Base-by-base conservation (phyloP, 2,113 vertebrate genomes). In the Pangasianodon hypophthalmus region DNA sequence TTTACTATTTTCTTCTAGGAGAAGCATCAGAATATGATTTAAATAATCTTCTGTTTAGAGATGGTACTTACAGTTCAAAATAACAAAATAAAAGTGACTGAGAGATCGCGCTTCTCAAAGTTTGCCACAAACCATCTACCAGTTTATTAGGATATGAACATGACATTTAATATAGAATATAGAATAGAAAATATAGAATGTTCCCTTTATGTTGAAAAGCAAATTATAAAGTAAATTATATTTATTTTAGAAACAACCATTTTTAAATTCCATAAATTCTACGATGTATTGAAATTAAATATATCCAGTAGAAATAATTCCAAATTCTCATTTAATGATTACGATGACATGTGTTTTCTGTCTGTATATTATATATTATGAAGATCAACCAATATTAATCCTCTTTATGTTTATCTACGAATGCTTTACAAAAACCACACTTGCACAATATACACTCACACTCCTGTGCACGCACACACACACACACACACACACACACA, bases 401-500 rank as follows among this genome's bases (percentile, higher is more conserved):
- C 88, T 58, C 52, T 9, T 52, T 58, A 90, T 29, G 62, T 92
- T 89, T 84, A 90, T 87, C 64, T 90, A 77, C 73, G 90, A 89
- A 90, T 85, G 83, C 58, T 44, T 29, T 50, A 62, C 87, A 88
- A 69, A 62, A 54, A 37, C 80, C 21, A 62, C n/a, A 81, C 77
- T 24, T 41, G 6, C 87, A 41, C 77, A 44, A 73, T 77, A 48
- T 13, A 48, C 10, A 48, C 24, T 11, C 26, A 79, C 24, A 79
- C 24, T 10, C 60, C 71, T 62, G 69, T 26, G 88, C 84, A 92
- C 16, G 2, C 19, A 44, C 56, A 32, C 87, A 83, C 79, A 41
- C 87, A 69, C 79, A 67, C 77, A 69, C 60, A 32, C 83, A 91
- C 37, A 62, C 88, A 92, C 89, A 67, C 86, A 88, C 93, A 94